Evolutionary conservation across 2,888 invertebrate species (phyloP).

Genomic region (Herminia tarsipennalis): DNA sequence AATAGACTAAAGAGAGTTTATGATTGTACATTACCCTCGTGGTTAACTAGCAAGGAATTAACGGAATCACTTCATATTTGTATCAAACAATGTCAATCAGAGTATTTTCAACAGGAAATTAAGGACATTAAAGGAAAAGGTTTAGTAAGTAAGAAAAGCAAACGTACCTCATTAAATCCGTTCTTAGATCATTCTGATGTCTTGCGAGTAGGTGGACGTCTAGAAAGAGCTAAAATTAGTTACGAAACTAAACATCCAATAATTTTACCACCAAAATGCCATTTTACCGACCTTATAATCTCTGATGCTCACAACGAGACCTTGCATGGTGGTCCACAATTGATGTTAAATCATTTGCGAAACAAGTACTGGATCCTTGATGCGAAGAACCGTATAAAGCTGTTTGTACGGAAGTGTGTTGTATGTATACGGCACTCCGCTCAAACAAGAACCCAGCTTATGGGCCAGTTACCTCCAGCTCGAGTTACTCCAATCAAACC

Average conservation of each 20-base stretch:
- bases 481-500: not conserved
- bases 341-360: not conserved
- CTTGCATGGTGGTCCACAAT: not conserved
- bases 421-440: not conserved
- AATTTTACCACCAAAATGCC: slow-evolving; percentile 2
- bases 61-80: not conserved
- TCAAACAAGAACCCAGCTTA: not conserved
- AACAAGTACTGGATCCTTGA: not conserved
- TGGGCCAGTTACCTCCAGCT: not conserved
- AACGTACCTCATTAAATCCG: not conserved
- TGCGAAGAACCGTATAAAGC: not conserved
- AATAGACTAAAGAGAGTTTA: too few relatives aligned
- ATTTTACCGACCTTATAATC: slow-evolving; percentile 1
- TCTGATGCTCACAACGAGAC: slow-evolving; percentile 7
- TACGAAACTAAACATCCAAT: not conserved
- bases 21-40: too few relatives aligned
- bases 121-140: not conserved
- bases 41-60: not conserved
- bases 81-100: not conserved
- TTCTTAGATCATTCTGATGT: not conserved
- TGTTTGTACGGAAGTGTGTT: not conserved
- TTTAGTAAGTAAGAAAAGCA: not conserved
- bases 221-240: not conserved
- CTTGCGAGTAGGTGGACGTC: not conserved
- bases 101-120: not conserved